A percentile compares a stretch with the other conserved stretches of the same genome.
These are phyloP conservation scores for Pardalotus punctatus DNA, from an alignment of 2,113 vertebrate species.

Conservation along the genomic window DNA sequence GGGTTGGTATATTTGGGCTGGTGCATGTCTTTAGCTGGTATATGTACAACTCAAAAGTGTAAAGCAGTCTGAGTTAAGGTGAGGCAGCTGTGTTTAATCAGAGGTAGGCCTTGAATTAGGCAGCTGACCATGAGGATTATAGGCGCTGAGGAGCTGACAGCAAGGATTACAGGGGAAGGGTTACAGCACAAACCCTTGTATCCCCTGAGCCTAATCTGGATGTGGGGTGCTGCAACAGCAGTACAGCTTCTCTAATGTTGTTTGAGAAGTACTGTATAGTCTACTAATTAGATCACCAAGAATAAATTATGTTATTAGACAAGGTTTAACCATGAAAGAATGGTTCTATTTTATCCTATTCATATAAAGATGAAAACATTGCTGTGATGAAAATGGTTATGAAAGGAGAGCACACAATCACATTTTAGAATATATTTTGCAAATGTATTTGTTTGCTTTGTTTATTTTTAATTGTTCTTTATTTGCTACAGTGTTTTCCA, in stretches of 20 bases:
- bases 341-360: not conserved
- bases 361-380: not conserved
- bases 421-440: not conserved
- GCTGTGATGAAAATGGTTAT: not conserved
- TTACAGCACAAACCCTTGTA: not conserved
- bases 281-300: not conserved
- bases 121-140: not conserved
- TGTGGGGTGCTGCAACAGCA: not conserved
- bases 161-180: not conserved
- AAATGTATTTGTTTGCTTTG: not conserved
- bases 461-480: not conserved
- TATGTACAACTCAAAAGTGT: not conserved
- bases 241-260: not conserved
- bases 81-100: not conserved
- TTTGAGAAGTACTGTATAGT: not conserved
- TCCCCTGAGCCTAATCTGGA: not conserved
- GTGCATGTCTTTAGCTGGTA: not conserved
- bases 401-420: not conserved
- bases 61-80: not conserved
- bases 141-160: not conserved
- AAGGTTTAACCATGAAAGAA: not conserved
- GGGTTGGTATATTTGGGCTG: not conserved
- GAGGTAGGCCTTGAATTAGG: not conserved
- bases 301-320: not conserved
- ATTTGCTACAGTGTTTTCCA: not conserved